Conservation (phyloP, 2,888 invertebrate genomes). For the Thera britannica region DNA sequence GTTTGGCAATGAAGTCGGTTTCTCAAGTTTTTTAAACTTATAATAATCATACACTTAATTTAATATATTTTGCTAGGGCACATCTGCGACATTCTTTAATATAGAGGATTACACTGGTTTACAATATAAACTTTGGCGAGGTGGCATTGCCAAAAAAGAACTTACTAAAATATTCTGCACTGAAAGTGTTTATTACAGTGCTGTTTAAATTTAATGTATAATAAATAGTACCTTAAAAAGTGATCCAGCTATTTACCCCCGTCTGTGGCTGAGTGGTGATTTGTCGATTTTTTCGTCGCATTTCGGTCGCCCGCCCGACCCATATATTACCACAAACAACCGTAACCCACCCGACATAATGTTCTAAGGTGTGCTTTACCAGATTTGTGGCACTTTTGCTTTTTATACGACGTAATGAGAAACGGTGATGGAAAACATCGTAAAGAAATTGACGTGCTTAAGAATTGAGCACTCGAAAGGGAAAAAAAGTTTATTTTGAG, state of each 20-base stretch:
- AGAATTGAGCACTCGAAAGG: neutral
- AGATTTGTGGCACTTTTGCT: constrained; percentile 22
- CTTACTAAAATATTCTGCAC: too few species aligned
- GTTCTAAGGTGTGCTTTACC: constrained; percentile 22
- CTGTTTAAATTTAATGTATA: too few species aligned
- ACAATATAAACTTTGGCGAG: too few species aligned
- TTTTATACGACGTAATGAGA: neutral
- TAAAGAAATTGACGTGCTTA: neutral
- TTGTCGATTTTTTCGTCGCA: constrained; percentile 56
- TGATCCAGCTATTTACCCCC: neutral
- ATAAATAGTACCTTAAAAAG: neutral
- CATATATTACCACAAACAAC: constrained; percentile 40
- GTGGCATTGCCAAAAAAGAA: too few species aligned
- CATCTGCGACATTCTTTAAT: too few species aligned
- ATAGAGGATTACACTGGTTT: too few species aligned
- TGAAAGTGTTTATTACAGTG: too few species aligned
- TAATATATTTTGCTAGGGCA: too few species aligned
- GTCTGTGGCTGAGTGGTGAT: constrained; percentile 49
- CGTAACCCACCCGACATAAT: constrained; percentile 14
- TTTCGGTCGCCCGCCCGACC: constrained; percentile 40
- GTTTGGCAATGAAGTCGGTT: too few species aligned
- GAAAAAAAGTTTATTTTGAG: too few species aligned
- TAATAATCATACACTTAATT: too few species aligned
- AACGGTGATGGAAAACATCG: neutral
- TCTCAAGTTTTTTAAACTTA: too few species aligned